These are phyloP conservation scores for Phorcus lineatus DNA, from an alignment of 2,888 invertebrate genomes.

Conservation along the genomic window DNA sequence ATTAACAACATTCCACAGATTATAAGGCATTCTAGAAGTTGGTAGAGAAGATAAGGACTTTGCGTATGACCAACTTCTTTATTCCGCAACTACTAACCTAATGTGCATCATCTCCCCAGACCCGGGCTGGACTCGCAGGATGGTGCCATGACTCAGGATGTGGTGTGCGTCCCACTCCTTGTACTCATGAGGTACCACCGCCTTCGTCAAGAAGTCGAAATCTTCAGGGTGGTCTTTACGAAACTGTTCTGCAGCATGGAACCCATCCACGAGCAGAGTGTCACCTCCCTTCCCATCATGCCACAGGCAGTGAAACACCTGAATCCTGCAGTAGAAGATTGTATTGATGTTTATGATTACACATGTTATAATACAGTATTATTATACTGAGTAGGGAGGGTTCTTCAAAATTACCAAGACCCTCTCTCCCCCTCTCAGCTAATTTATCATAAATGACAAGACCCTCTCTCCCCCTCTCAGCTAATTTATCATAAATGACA, in stretches of 20 bases:
- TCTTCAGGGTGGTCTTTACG: slow-evolving; percentile 78
- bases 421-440: no score
- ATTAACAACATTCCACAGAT: no score
- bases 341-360: not conserved
- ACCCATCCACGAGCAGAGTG: slow-evolving; percentile 85
- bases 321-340: slow-evolving; percentile 66
- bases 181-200: slow-evolving; percentile 81
- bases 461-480: no score
- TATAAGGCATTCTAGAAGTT: no score
- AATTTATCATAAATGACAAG: no score
- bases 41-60: no score
- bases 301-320: slow-evolving; percentile 81
- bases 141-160: slow-evolving; percentile 47
- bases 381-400: no score
- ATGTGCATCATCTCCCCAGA: slow-evolving; percentile 79
- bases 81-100: slow-evolving; percentile 74
- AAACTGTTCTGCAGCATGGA: slow-evolving; percentile 81
- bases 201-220: slow-evolving; percentile 80
- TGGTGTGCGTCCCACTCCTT: slow-evolving; percentile 41
- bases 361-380: no score
- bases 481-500: no score
- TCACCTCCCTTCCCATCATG: slow-evolving; percentile 83
- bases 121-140: slow-evolving; percentile 74
- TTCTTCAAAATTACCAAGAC: no score
- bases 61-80: no score